Evolutionary conservation across 2,888 invertebrate species (phyloP).

Genomic region (Ectropis crepuscularia): DNA sequence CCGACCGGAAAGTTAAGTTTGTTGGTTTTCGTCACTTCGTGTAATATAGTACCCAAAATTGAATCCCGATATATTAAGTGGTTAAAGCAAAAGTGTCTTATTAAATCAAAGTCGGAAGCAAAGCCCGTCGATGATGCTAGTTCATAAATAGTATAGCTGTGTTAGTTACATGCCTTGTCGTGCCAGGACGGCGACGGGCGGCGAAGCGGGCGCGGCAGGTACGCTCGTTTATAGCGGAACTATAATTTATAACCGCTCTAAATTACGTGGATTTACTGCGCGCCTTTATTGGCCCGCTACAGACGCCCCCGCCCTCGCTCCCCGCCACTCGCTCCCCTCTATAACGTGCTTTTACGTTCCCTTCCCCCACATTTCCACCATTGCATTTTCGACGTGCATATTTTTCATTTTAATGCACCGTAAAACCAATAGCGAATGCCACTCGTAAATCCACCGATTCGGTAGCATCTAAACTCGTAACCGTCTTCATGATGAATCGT

Average conservation of each 20-base stretch:
- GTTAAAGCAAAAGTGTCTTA: neutral
- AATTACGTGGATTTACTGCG: conserved; percentile 84
- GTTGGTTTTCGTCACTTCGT: too few relatives aligned
- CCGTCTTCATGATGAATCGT: conserved; percentile 24
- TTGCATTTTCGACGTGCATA: conserved; percentile 62
- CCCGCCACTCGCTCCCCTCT: conserved; percentile 57
- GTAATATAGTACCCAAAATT: neutral
- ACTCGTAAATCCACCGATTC: conserved; percentile 44
- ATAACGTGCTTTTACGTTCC: conserved; percentile 38
- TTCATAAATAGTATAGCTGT: conserved; percentile 38
- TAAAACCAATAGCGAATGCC: conserved; percentile 60
- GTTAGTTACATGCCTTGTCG: conserved; percentile 39
- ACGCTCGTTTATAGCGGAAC: conserved; percentile 82
- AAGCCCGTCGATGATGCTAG: conserved; percentile 11
- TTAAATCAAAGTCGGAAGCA: neutral
- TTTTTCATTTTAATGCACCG: conserved; percentile 62
- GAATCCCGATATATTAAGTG: neutral
- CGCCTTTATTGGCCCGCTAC: conserved; percentile 81
- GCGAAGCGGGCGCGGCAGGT: conserved; percentile 69
- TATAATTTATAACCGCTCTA: conserved; percentile 82
- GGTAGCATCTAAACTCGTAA: conserved; percentile 38
- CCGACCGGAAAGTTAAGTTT: too few relatives aligned
- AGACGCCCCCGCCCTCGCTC: conserved; percentile 63
- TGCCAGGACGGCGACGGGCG: conserved; percentile 43
- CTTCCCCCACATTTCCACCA: conserved; percentile 59